Conservation (phyloP, 2,888 invertebrate genomes). For the Cephus rjabovi region DNA sequence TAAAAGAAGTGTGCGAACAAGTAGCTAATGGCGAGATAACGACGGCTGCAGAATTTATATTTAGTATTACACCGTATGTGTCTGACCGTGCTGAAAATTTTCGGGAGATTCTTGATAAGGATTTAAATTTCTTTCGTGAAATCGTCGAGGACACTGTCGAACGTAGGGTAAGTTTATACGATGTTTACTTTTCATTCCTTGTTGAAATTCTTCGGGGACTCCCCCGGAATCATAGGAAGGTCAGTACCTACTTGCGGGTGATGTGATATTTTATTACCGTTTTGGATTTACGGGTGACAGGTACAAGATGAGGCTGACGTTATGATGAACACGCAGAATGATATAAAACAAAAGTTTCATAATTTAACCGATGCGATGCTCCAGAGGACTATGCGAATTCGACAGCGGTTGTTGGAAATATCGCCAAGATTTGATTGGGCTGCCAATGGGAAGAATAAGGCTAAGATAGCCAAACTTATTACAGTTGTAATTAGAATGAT, state of each 20-base stretch:
- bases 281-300: constrained; percentile 12
- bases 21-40: constrained; percentile 33
- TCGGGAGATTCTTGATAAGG: constrained; percentile 34
- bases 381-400: constrained; percentile 35
- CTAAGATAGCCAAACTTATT: constrained; percentile 31
- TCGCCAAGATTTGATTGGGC: constrained; percentile 42
- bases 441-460: constrained; percentile 31
- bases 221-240: not conserved
- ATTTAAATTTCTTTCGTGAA: constrained; percentile 36
- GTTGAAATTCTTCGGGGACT: not conserved
- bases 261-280: not conserved
- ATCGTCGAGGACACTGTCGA: constrained; percentile 39
- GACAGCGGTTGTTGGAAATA: constrained; percentile 35
- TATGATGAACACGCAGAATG: constrained; percentile 39
- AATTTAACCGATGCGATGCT: constrained; percentile 32
- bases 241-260: not conserved
- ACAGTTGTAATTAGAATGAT: constrained; percentile 12
- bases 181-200: not conserved
- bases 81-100: constrained; percentile 30
- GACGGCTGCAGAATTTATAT: constrained; percentile 37
- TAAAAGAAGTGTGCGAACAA: constrained; percentile 30
- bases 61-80: constrained; percentile 27
- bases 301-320: constrained; percentile 43
- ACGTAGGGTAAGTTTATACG: constrained; percentile 29
- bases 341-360: constrained; percentile 37